phyloP scores from a whole-genome alignment of 2,113 vertebrate genomes.

The Lontra canadensis region DNA sequence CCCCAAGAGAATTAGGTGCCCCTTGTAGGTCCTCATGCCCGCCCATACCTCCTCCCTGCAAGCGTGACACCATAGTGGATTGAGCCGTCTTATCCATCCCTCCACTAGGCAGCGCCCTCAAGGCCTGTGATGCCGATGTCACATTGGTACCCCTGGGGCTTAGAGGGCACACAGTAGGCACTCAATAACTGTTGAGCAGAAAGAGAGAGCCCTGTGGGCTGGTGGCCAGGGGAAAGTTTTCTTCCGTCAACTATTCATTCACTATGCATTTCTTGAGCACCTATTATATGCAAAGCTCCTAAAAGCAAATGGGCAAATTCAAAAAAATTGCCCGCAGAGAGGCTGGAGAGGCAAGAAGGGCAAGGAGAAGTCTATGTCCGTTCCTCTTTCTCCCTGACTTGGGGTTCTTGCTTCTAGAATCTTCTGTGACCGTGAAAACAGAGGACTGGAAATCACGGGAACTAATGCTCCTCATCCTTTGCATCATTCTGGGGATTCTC shows the following conservation, averaged over 20 bases:
- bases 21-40: too few species aligned
- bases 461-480: slow-evolving; percentile 59
- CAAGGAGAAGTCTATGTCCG: accelerated
- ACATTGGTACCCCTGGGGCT: neutral
- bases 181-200: neutral
- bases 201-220: neutral
- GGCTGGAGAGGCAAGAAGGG: neutral
- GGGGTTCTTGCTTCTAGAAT: slow-evolving; percentile 37
- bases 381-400: neutral
- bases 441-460: neutral
- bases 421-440: neutral
- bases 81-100: neutral
- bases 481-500: slow-evolving; percentile 74
- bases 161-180: neutral
- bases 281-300: neutral
- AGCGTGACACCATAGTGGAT: neutral
- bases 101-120: neutral
- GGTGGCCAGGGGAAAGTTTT: neutral
- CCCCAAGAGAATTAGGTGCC: neutral
- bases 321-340: neutral
- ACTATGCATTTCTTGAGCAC: neutral
- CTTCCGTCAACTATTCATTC: neutral
- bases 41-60: neutral
- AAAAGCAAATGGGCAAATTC: neutral
- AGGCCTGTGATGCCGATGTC: neutral